These are phyloP conservation scores for Dynastes maya DNA, from an alignment of 2,888 invertebrate genomes.

Conservation along the genomic window DNA sequence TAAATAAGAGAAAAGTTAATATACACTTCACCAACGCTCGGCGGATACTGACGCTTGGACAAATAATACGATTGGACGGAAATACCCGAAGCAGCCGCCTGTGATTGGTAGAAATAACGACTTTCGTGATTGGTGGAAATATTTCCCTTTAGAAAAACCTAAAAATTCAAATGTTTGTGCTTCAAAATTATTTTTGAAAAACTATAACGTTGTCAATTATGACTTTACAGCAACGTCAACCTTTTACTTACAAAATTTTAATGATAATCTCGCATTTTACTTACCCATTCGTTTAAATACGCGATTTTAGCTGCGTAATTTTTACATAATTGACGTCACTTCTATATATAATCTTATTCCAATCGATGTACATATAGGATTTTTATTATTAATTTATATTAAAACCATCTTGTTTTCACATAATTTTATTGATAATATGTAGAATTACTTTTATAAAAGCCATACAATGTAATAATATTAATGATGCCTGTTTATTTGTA, in stretches of 20 bases:
- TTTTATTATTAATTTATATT: slow-evolving; percentile 16
- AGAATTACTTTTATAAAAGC: slow-evolving; percentile 59
- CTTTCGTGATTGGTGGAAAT: slow-evolving; percentile 54
- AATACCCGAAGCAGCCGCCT: slow-evolving; percentile 35
- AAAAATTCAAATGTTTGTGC: slow-evolving; percentile 50
- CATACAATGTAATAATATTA: slow-evolving; percentile 59
- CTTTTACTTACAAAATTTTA: neutral
- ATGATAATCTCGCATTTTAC: neutral
- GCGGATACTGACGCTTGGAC: slow-evolving; percentile 57
- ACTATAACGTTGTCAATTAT: neutral
- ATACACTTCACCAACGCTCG: slow-evolving; percentile 6
- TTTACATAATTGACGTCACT: slow-evolving; percentile 47
- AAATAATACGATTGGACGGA: slow-evolving; percentile 55
- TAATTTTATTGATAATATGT: slow-evolving; percentile 41
- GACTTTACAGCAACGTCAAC: neutral
- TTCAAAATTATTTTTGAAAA: slow-evolving; percentile 21
- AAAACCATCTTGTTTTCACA: slow-evolving; percentile 32
- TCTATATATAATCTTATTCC: slow-evolving; percentile 52
- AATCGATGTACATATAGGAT: neutral
- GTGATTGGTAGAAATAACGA: slow-evolving; percentile 60
- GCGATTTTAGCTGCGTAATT: slow-evolving; percentile 25
- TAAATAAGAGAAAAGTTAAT: slow-evolving; percentile 1
- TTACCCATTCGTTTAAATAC: neutral
- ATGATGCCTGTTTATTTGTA: slow-evolving; percentile 51
- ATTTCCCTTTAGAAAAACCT: slow-evolving; percentile 26